Evolutionary conservation across 2,113 vertebrate species (phyloP), one percentile per base, ranked within the genome.

Genomic region (Chaenocephalus aceratus): DNA sequence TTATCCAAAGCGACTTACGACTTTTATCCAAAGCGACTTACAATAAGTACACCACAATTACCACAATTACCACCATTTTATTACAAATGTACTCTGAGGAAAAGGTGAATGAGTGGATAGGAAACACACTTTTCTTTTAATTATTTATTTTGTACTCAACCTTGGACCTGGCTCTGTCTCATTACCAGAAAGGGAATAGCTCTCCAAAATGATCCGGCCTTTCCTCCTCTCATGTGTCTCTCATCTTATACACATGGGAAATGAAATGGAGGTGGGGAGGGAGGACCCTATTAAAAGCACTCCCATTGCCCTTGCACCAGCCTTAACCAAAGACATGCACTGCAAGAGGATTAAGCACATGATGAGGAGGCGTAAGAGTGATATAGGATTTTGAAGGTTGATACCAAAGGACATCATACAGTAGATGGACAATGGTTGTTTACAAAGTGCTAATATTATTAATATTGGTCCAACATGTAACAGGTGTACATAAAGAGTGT

Each of bases 301-400:
- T 68, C 78, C 41, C 75, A 59, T 83, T 82, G 84, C 74, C 89
- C 86, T 91, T 87, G 87, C 64, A 49, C 41, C 64, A 75, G 69
- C 83, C 57, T 26, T 60, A 68, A 64, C 49, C 82, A 82, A 80
- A 87, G 83, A 79, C 34, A 51, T 18, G 56, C 77, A 57, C 36
- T n/a, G 21, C 72, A 3, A 36, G 41, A 82, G 77, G 83, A 89
- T 88, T 75, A 80, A 78, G 58, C 63, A 10, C 48, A 23, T 57
- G 81, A 82, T 58, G 82, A 82, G 63, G 48, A 30, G 58, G 58
- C 26, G 52, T 36, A 13, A n/a, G 74, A 51, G 65, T 63, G 63
- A 86, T 58, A 53, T 36, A 44, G 49, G 34, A 34, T 49, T 56
- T 12, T 77, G 76, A 86, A 87, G 69, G 77, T 62, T 46, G 10